Evolutionary conservation across 2,888 invertebrate species (phyloP).

Genomic region (Drosophila setosimentum): DNA sequence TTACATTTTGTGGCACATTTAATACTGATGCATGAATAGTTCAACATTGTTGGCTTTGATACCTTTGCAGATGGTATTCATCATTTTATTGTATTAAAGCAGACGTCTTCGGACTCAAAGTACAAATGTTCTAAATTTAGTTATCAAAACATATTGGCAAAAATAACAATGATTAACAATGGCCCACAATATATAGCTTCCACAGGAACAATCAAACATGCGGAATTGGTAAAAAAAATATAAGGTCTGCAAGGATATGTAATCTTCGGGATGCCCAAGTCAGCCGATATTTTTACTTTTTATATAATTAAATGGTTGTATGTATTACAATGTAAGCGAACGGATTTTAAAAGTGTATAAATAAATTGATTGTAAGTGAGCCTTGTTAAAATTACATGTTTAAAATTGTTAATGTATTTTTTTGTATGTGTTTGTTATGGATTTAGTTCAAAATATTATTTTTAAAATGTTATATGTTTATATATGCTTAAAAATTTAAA

Average conservation of each 20-base stretch:
- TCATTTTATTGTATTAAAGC: neutral
- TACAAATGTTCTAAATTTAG: neutral
- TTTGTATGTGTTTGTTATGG: slow-evolving; percentile 8
- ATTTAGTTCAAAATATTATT: slow-evolving; percentile 2
- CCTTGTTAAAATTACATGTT: slow-evolving; percentile 40
- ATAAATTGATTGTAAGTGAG: slow-evolving; percentile 28
- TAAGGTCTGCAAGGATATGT: too few species aligned
- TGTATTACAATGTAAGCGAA: slow-evolving; percentile 7
- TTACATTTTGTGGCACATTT: slow-evolving; percentile 2
- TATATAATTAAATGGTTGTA: too few species aligned
- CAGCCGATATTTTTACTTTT: too few species aligned
- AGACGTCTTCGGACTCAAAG: neutral
- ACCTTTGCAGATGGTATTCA: neutral
- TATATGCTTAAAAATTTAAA: slow-evolving; percentile 36
- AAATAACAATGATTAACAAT: neutral
- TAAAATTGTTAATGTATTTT: slow-evolving; percentile 35
- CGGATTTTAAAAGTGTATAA: slow-evolving; percentile 41
- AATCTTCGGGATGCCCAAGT: too few species aligned
- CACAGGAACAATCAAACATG: too few species aligned
- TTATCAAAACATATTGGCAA: neutral
- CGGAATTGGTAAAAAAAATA: too few species aligned
- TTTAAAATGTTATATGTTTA: slow-evolving; percentile 31
- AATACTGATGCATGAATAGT: neutral
- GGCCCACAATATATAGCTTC: neutral
- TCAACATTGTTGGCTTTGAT: neutral